Evolutionary conservation across 1,140 invertebrate species (phyloP), one percentile per base, ranked within the genome.

Genomic region (Planococcus citri): DNA sequence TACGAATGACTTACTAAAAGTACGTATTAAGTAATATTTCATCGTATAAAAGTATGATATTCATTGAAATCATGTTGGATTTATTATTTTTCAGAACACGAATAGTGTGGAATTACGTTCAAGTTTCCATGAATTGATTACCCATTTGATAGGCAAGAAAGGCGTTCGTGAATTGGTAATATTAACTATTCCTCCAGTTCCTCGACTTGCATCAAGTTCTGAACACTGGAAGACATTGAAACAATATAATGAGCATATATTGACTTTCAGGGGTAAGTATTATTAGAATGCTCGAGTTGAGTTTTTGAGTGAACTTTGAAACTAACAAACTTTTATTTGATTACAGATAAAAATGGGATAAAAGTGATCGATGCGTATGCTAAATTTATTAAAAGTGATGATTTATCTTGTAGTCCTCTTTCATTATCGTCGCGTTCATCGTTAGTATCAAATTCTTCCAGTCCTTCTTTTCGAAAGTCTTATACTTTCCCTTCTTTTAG

Each of bases 311-410:
- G 3, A 33, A 3, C 3, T 3, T 33, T n/a, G 17, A 20, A 4
- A 58, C 17, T 17, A 17, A 58, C 17, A n/a, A 3, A 22, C 17
- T 58, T 22, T 25, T 64, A 4, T 25, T 14, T 64, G 60, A 9
- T 64, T 64, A 24, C 60, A 64, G 60, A 21, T 27, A 25, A 64
- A 24, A 25, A 64, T 64, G n/a, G n/a, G n/a, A 64, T 64, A 64
- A 24, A 2, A 9, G 60, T 64, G 4, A 27, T 64, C 9, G 25
- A 64, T 27, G 60, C 60, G 9, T 64, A 64, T 17, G 3, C 60
- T 24, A 64, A 64, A 27, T 64, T 64, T 27, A 6, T 64, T 24
- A 64, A 24, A 27, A 64, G 22, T 12, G 25, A 25, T 24, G 60
- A 64, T 51, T 2, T 51, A 51, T 51, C 41, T 4, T 17, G 41